phyloP scores from a whole-genome alignment of 2,113 vertebrate species.

The Archocentrus centrarchus region DNA sequence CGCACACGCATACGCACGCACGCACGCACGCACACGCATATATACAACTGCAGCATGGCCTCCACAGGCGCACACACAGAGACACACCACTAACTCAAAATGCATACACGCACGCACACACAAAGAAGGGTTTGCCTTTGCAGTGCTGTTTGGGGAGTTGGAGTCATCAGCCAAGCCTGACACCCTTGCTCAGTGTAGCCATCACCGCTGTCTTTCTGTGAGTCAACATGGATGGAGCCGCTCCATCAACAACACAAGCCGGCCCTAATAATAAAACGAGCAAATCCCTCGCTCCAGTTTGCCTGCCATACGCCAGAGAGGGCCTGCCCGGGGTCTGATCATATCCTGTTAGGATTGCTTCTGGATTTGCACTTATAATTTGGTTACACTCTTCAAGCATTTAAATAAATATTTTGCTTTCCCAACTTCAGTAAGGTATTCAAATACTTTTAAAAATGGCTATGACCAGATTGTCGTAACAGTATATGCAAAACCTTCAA shows the following conservation, averaged over 20 bases:
- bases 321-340: constrained; percentile 31
- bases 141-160: constrained; percentile 49
- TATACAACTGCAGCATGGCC: no score
- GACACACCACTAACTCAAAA: constrained; percentile 11
- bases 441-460: neutral
- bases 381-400: constrained; percentile 16
- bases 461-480: constrained; percentile 14
- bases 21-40: neutral
- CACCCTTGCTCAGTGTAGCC: constrained; percentile 64
- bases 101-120: neutral
- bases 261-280: constrained; percentile 64
- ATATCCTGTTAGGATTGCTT: constrained; percentile 39
- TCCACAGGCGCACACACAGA: neutral
- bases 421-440: neutral
- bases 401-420: constrained; percentile 14
- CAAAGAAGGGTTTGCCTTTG: constrained; percentile 60
- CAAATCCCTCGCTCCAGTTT: constrained; percentile 54
- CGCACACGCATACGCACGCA: neutral
- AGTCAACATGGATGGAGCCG: constrained; percentile 63
- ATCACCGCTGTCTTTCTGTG: constrained; percentile 62
- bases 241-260: constrained; percentile 65
- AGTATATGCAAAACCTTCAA: neutral
- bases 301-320: constrained; percentile 36
- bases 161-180: constrained; percentile 65
- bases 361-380: constrained; percentile 51